phyloP scores from a whole-genome alignment of 2,113 vertebrate genomes.

The Puffinus mauretanicus region DNA sequence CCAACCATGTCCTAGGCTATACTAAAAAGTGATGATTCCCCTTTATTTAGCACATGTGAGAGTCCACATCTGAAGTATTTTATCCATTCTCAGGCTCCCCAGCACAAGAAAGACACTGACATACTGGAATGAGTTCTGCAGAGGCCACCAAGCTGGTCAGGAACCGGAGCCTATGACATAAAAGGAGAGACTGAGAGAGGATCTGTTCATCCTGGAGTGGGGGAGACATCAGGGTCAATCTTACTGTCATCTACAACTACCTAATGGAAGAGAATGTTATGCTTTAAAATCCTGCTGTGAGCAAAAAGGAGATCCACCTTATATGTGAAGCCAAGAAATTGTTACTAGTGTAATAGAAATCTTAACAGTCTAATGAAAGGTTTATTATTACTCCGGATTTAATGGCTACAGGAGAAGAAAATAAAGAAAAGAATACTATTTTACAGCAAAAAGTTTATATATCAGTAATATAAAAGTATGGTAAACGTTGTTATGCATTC shows the following conservation, averaged over 20 bases:
- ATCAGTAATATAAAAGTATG: not conserved
- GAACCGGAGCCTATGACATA: not conserved
- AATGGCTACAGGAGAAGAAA: not conserved
- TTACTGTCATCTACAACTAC: not conserved
- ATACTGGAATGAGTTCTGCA: not conserved
- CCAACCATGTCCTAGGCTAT: not conserved
- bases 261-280: not conserved
- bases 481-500: not conserved
- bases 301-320: not conserved
- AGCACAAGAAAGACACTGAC: not conserved
- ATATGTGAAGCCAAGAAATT: not conserved
- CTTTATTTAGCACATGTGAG: not conserved
- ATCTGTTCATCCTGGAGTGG: not conserved
- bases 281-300: not conserved
- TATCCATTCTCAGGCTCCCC: not conserved
- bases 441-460: not conserved
- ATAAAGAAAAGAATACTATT: not conserved
- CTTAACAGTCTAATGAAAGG: not conserved
- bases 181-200: not conserved
- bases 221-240: not conserved
- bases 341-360: not conserved
- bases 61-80: not conserved
- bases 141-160: not conserved
- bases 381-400: not conserved
- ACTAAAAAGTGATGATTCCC: not conserved